These are phyloP conservation scores for Aplodontia rufa DNA, from an alignment of 2,113 vertebrate species.

Conservation along the genomic window DNA sequence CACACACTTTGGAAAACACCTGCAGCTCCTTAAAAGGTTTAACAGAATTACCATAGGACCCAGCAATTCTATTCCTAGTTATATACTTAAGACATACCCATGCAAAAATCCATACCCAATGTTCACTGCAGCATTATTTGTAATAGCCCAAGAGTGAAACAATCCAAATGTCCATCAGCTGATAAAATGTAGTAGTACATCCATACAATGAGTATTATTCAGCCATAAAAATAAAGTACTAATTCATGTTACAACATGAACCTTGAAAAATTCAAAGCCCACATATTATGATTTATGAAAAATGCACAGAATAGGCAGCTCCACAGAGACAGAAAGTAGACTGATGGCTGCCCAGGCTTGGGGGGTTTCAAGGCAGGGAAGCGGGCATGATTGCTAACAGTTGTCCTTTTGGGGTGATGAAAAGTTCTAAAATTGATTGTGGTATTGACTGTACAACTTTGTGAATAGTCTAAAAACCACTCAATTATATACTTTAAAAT, in stretches of 20 bases:
- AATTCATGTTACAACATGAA: background rate
- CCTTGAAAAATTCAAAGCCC: background rate
- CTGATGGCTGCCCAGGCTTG: background rate
- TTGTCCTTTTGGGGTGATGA: background rate
- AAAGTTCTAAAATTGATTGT: background rate
- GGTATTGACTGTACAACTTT: background rate
- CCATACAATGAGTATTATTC: background rate
- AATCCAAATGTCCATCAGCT: background rate
- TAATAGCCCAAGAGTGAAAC: background rate
- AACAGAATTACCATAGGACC: background rate
- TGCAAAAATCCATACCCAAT: background rate
- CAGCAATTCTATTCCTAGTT: background rate
- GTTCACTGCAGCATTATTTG: background rate
- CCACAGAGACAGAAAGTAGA: background rate
- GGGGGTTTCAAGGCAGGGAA: background rate
- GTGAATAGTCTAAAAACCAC: background rate
- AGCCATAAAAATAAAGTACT: background rate
- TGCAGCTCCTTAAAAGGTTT: background rate
- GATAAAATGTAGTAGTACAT: background rate
- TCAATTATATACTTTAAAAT: background rate
- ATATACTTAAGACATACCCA: background rate
- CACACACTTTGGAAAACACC: background rate
- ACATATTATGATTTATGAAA: background rate
- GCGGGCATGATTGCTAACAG: background rate
- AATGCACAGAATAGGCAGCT: background rate